Evolutionary conservation across 2,888 invertebrate genomes (phyloP), one percentile per base, ranked within the genome.

Genomic region (Eurytoma californica): DNA sequence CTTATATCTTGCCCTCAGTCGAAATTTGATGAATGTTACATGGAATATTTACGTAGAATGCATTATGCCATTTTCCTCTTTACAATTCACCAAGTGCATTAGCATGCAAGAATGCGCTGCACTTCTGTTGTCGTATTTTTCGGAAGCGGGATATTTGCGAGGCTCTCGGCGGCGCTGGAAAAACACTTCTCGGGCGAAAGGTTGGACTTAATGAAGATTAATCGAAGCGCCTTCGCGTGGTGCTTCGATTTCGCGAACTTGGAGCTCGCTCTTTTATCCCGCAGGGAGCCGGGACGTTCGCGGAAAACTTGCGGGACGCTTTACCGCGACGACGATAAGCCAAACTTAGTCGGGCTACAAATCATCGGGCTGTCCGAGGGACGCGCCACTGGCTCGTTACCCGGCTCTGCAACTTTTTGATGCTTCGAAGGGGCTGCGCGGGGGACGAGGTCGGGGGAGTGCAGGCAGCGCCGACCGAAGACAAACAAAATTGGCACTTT

Each of bases 191-290:
- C 18, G 51, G 3, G 77, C 57, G 51, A 65, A 72, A 58, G 53
- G 66, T 60, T 65, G 61, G 74, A 60, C 60, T 82, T 84, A 85
- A 86, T 83, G 83, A 84, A 85, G 84, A 84, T 84, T 83, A 84
- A 83, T 81, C 79, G 82, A 70, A 67, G 68, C 66, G 68, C 55
- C 47, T 51, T 61, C 65, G 77, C 72, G 60, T 69, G 67, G 72
- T 72, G 16, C 72, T 57, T 16, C 47, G 53, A 53, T 53, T 77
- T 57, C 63, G 30, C 60, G 53, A 80, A 57, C 47, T 51, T 24
- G 30, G 60, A 20, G 3, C 51, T 72, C 30, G 28, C 66, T 70
- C 58, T 72, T 60, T 65, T n/a, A 3, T 49, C 24, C 47, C 39
- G 3, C 20, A 24, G 51, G 49, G 53, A 60, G 24, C 28, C 20